phyloP scores from a whole-genome alignment of 2,888 invertebrate genomes.

The Nysson spinosus region DNA sequence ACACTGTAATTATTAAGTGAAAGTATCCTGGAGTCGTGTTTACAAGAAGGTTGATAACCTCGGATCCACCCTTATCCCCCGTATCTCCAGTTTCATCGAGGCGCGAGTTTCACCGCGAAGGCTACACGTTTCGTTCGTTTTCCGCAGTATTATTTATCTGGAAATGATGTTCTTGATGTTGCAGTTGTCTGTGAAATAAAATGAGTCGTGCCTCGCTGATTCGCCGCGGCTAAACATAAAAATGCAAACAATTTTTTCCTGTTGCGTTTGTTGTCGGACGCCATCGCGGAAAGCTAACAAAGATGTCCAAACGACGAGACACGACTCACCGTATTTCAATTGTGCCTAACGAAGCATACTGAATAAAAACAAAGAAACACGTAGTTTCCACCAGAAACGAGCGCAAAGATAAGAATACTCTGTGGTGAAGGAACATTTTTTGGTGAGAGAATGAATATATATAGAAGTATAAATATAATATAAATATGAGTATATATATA shows the following conservation, averaged over 20 bases:
- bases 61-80: neutral
- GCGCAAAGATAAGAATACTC: neutral
- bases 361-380: slow-evolving; percentile 8
- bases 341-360: slow-evolving; percentile 52
- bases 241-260: slow-evolving; percentile 6
- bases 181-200: slow-evolving; percentile 25
- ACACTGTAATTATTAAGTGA: slow-evolving; percentile 22
- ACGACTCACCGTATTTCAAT: slow-evolving; percentile 30
- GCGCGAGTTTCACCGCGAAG: slow-evolving; percentile 7
- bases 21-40: slow-evolving; percentile 26
- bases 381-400: slow-evolving; percentile 3
- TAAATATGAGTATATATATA: neutral
- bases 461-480: slow-evolving; percentile 2
- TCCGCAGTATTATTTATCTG: slow-evolving; percentile 63
- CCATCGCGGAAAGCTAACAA: neutral
- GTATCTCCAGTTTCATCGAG: neutral
- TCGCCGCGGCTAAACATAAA: neutral
- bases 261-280: neutral
- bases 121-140: slow-evolving; percentile 32
- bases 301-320: neutral
- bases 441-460: slow-evolving; percentile 5
- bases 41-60: slow-evolving; percentile 25
- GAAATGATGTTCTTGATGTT: slow-evolving; percentile 45
- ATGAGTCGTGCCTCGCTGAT: neutral
- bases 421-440: neutral